Evolutionary conservation across 64 coral and sea anemone species (phyloP).

Genomic region (Cladopsammia gracilis): DNA sequence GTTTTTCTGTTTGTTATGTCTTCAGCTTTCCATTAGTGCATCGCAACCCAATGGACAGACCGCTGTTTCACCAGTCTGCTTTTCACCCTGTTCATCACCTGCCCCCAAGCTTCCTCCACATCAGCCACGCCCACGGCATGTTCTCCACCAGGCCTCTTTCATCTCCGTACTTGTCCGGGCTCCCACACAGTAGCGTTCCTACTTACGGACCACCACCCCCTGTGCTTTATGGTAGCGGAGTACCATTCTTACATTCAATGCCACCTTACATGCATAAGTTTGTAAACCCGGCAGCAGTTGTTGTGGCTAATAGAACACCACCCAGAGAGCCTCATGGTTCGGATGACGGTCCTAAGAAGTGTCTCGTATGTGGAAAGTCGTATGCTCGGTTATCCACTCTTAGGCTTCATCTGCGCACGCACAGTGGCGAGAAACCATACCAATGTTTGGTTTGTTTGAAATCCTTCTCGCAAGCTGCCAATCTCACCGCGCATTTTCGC

Average conservation of each 20-base stretch:
- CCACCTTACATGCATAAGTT: conserved; percentile 33
- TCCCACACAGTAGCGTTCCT: background rate
- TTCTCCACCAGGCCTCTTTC: background rate
- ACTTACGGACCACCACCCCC: conserved; percentile 21
- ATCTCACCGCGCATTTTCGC: conserved; percentile 72
- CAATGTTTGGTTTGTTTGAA: conserved; percentile 57
- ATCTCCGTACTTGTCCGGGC: background rate
- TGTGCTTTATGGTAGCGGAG: background rate
- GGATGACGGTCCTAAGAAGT: conserved; percentile 66
- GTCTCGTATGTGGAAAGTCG: conserved; percentile 65
- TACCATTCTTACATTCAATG: conserved; percentile 9
- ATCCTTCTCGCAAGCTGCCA: conserved; percentile 67
- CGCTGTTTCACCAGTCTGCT: background rate
- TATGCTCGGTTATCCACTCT: conserved; percentile 59
- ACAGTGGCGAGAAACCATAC: conserved; percentile 64
- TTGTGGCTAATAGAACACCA: background rate
- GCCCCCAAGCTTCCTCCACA: conserved; percentile 21
- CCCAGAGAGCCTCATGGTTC: background rate
- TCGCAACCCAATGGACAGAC: background rate
- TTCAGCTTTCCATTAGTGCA: background rate
- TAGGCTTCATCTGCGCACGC: conserved; percentile 61
- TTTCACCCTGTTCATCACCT: conserved; percentile 33
- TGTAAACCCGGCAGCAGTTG: background rate
- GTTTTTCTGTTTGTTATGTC: background rate
- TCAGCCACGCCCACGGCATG: conserved; percentile 1